Conservation (phyloP, 1,140 invertebrate genomes). For the Papilio polytes region DNA sequence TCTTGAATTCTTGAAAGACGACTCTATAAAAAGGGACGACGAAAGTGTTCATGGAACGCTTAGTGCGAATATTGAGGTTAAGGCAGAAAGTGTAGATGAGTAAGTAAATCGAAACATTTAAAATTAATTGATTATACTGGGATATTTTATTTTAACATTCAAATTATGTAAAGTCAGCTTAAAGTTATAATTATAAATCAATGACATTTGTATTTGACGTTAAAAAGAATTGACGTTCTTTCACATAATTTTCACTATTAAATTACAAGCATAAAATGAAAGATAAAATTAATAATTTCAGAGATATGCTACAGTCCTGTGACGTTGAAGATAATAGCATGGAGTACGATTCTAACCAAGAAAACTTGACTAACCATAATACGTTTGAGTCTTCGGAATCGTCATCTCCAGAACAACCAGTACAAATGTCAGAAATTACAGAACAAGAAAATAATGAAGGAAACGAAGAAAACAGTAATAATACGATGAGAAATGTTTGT, state of each 20-base stretch:
- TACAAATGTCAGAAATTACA: conserved; percentile 49
- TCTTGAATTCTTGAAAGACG: conserved; percentile 69
- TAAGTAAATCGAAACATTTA: conserved; percentile 58
- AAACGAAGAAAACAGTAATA: conserved; percentile 38
- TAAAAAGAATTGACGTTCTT: not conserved
- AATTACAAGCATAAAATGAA: not conserved
- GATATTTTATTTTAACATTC: conserved; percentile 11
- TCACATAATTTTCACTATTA: not conserved
- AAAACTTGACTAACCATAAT: conserved; percentile 43
- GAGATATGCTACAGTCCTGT: conserved; percentile 57
- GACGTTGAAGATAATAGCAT: conserved; percentile 46
- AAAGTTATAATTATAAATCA: not conserved
- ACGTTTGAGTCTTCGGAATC: conserved; percentile 56
- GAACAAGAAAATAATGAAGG: conserved; percentile 51
- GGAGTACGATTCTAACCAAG: conserved; percentile 42
- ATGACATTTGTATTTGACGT: conserved; percentile 9
- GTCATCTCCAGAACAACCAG: conserved; percentile 54
- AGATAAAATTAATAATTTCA: conserved; percentile 43
- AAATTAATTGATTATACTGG: not conserved
- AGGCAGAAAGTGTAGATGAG: conserved; percentile 75
- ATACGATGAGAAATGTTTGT: conserved; percentile 48
- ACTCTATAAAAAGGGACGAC: conserved; percentile 56
- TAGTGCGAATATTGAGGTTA: conserved; percentile 71
- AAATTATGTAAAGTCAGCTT: conserved; percentile 12
- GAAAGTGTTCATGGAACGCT: conserved; percentile 61